Conservation (phyloP, 2,888 invertebrate species). For the Microctonus hyperodae region DNA sequence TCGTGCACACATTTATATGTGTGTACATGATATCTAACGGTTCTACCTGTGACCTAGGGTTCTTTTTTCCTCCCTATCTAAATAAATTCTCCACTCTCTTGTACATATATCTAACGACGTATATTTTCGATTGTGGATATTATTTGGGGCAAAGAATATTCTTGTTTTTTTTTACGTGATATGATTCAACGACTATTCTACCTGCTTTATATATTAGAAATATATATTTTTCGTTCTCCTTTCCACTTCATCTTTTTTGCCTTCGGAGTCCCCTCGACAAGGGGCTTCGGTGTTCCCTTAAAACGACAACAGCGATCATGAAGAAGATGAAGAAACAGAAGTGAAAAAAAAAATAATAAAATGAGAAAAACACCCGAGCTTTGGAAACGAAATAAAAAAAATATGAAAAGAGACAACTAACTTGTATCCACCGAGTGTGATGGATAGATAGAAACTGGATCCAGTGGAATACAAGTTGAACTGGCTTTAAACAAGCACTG, state of each 20-base stretch:
- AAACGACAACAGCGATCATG: background rate
- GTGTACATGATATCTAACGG: conserved; percentile 44
- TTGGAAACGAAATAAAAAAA: conserved; percentile 14
- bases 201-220: conserved; percentile 44
- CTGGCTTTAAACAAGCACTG: conserved; percentile 17
- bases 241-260: background rate
- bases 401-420: conserved; percentile 21
- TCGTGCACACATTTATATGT: too few species aligned
- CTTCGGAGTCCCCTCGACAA: background rate
- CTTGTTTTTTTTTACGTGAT: conserved; percentile 39
- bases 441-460: conserved; percentile 22
- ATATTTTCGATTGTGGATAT: conserved; percentile 47
- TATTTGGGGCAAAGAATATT: conserved; percentile 46
- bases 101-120: conserved; percentile 13
- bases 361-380: conserved; percentile 17
- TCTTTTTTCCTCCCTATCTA: conserved; percentile 30
- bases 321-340: background rate
- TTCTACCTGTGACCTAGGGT: conserved; percentile 49
- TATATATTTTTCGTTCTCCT: background rate
- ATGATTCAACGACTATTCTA: conserved; percentile 59
- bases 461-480: conserved; percentile 3
- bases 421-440: conserved; percentile 30
- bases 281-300: background rate
- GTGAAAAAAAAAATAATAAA: background rate
- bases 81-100: background rate